phyloP scores from a whole-genome alignment of 2,797 vertebrate species.

The Tauraco hartlaubi region DNA sequence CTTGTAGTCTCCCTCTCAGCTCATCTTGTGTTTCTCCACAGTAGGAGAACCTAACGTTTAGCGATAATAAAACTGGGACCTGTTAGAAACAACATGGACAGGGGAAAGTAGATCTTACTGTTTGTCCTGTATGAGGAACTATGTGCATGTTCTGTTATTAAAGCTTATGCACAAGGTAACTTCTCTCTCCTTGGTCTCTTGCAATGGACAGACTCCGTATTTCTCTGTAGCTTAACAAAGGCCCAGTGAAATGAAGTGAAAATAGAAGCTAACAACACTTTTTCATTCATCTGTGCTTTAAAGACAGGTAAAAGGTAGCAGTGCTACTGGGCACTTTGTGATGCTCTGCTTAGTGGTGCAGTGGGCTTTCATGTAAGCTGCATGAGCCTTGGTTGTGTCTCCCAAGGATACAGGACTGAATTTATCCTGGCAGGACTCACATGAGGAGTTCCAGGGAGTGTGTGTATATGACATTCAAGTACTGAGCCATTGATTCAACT shows the following conservation, averaged over 20 bases:
- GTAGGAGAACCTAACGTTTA: neutral
- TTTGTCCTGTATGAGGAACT: neutral
- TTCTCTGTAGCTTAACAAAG: neutral
- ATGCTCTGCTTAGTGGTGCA: neutral
- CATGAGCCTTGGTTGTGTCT: neutral
- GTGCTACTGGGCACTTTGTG: neutral
- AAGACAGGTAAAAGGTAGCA: neutral
- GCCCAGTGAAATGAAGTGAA: neutral
- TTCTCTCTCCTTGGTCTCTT: neutral
- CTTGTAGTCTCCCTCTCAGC: neutral
- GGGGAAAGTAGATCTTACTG: neutral
- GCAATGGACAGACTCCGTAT: neutral
- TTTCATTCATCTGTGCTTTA: neutral
- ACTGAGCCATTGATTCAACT: neutral
- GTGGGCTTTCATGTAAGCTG: neutral
- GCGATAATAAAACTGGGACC: neutral
- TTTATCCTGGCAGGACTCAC: neutral
- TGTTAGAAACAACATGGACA: neutral
- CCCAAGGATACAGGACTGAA: neutral
- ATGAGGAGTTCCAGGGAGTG: neutral
- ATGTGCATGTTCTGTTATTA: fast-evolving
- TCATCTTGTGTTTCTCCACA: neutral
- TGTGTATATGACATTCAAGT: neutral
- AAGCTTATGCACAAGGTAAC: neutral
- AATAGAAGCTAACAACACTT: neutral